Conservation (phyloP, 1,140 invertebrate genomes). For the Eupristina koningsbergeri region DNA sequence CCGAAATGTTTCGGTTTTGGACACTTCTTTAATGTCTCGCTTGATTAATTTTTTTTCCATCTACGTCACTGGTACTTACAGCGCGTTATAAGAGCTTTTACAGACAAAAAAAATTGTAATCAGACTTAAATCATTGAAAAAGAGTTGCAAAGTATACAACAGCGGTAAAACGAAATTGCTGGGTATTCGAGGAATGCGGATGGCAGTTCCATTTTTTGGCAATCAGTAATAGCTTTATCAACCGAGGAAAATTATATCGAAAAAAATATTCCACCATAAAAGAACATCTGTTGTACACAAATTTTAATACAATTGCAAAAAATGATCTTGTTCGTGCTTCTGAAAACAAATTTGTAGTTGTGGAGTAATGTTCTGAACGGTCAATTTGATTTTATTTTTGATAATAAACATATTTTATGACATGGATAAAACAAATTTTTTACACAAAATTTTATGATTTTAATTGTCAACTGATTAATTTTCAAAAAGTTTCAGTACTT, state of each 20-base stretch:
- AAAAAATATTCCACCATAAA: not conserved
- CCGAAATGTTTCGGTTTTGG: constrained; percentile 11
- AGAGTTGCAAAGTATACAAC: not conserved
- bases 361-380: not conserved
- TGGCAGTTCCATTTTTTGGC: not conserved
- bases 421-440: not conserved
- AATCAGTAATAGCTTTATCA: not conserved
- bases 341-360: not conserved
- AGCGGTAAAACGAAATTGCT: not conserved
- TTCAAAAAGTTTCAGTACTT: not conserved
- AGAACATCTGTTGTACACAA: not conserved
- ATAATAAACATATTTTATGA: not conserved
- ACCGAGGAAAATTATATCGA: too few relatives aligned
- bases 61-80: not conserved
- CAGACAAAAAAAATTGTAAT: constrained; percentile 10
- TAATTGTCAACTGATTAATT: not conserved
- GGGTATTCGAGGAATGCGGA: not conserved
- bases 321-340: not conserved
- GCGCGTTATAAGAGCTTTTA: not conserved
- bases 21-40: constrained; percentile 13
- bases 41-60: constrained; percentile 13
- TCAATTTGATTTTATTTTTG: not conserved
- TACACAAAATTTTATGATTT: not conserved
- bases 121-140: not conserved
- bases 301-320: not conserved